Evolutionary conservation across 1,140 invertebrate species (phyloP), one percentile per base, ranked within the genome.

Genomic region (Heterodera schachtii): DNA sequence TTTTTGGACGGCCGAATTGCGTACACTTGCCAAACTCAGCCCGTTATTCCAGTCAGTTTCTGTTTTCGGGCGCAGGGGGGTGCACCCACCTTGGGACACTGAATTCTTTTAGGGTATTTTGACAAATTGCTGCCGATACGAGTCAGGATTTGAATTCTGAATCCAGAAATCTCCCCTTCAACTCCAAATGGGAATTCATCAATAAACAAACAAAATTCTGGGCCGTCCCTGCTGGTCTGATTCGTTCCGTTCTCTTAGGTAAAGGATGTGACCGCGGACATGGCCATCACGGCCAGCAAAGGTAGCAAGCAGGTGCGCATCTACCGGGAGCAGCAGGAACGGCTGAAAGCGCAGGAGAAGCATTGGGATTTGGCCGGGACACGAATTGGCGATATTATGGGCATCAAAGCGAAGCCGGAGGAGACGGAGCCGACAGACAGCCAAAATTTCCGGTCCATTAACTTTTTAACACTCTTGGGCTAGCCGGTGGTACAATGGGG

Each of bases 341-440:
- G 96, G 46, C 93, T 93, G 69, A 96, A 96, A 90, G 96, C 96
- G 0, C 97, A 98, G 88, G 97, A 97, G 90, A 99, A 99, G 90
- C 96, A 99, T 90, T 99, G 97, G 96, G 96, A 99, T 90, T 90
- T 99, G 57, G 95, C 96, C 60, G 97, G 98, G 49, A 98, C 96
- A 3, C 95, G 95, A 87, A 92, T 99, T 71, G 96, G 96, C 88
- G 96, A 99, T 86, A 96, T 99, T 31, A 96, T 98, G 94, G 97
- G 97, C 2, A 93, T 99, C 0, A 93, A 94, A 88, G 93, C 95
- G 90, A 93, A 95, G 82, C 93, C 84, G 52, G 91, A 84, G 73
- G 90, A 92, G 83, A 91, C 90, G 52, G 91, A 92, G 67, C 87
- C 91, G 44, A 92, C 91, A 43, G 92, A 92, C 81, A 92, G 93